Evolutionary conservation across 2,888 invertebrate genomes (phyloP), one percentile per base, ranked within the genome.

Genomic region (Herminia tarsipennalis): DNA sequence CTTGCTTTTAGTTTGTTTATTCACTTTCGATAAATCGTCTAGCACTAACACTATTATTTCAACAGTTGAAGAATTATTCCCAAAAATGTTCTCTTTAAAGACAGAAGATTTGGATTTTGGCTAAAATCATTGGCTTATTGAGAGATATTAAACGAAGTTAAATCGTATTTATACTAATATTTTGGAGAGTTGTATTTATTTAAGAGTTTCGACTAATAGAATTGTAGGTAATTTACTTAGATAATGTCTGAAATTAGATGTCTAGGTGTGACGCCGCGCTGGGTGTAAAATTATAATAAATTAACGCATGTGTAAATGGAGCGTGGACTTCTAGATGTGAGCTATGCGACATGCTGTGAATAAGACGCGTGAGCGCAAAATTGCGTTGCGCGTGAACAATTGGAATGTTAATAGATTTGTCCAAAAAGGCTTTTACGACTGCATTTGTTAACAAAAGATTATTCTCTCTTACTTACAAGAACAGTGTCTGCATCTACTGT

Each of bases 261-360:
- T 45, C 60, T 57, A 57, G 58, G 62, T 60, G 69, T 70, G 60
- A 65, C 54, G 14, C 6, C 17, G 9, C 20, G 24, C n/a, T 13
- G 57, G 45, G 56, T 40, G 59, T 70, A 65, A 62, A 65, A 65
- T 66, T 58, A 64, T 66, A 67, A 65, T 69, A 69, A n/a, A 67
- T 72, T 56, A 59, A 51, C 46, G 41, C n/a, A 46, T 46, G 51
- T 61, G 53, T 39, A 49, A 56, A 53, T 59, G 44, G 38, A 36
- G 32, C 45, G 39, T 56, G 56, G 49, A 42, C 50, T 45, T 46
- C 46, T 13, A 40, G 20, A 14, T 20, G 25, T 9, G 24, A 27
- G 5, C 3, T 3, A 16, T 40, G 16, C 28, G 20, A 13, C 1
- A 0, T 5, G 20, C 1, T 17, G 28, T 37, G 29, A 27, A n/a